Conservation (phyloP, 2,888 invertebrate species). For the Melanostoma mellinum region DNA sequence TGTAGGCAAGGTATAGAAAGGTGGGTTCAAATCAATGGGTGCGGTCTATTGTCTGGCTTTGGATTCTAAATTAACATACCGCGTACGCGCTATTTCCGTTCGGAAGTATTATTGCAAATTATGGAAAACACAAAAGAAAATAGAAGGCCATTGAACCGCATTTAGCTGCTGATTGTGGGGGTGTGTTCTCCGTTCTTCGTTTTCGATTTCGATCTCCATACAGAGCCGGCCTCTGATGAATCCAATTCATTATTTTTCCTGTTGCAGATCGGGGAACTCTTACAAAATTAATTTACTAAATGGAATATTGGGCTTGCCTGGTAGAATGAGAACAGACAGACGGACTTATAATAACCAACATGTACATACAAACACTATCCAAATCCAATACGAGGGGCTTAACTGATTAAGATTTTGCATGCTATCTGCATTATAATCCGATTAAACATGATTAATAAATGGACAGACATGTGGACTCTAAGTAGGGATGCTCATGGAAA, state of each 20-base stretch:
- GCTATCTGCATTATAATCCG: slow-evolving; percentile 34
- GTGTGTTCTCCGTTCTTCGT: slow-evolving; percentile 43
- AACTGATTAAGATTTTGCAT: slow-evolving; percentile 65
- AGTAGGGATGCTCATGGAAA: no score
- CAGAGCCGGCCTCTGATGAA: slow-evolving; percentile 9
- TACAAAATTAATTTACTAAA: slow-evolving; percentile 59
- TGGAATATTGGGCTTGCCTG: slow-evolving; percentile 46
- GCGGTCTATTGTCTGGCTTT: slow-evolving; percentile 58
- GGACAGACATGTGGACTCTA: slow-evolving; percentile 8
- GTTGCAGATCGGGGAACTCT: slow-evolving; percentile 29
- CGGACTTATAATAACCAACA: not conserved
- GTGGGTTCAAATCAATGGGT: slow-evolving; percentile 64
- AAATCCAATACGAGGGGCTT: slow-evolving; percentile 23
- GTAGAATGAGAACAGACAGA: not conserved
- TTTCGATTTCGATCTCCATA: slow-evolving; percentile 21
- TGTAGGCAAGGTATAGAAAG: not conserved
- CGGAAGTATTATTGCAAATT: slow-evolving; percentile 64
- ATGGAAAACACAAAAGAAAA: slow-evolving; percentile 13
- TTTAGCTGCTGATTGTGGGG: slow-evolving; percentile 34
- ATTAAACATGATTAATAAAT: slow-evolving; percentile 30
- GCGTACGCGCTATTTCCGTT: slow-evolving; percentile 17
- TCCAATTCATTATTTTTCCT: slow-evolving; percentile 50
- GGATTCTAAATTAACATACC: slow-evolving; percentile 50
- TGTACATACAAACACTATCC: not conserved
- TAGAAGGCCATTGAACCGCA: no score